Percentiles rank a stretch among this genome's conserved stretches.
These are phyloP conservation scores for Brevimyrus niger DNA, from an alignment of 2,113 vertebrate species.

Conservation along the genomic window DNA sequence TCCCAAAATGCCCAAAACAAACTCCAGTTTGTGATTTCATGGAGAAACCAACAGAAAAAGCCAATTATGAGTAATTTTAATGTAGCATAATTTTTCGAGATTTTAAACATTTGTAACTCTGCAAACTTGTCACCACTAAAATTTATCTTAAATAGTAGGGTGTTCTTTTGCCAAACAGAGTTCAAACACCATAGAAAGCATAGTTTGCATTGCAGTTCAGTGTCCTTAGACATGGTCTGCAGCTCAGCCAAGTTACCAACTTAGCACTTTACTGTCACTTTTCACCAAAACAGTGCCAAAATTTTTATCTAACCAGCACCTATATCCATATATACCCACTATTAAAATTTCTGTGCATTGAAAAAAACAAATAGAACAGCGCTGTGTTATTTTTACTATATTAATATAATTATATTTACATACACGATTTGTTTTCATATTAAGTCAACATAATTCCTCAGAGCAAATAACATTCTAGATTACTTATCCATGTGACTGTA, in stretches of 20 bases:
- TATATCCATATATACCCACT: neutral
- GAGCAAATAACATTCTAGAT: neutral
- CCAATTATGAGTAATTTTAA: neutral
- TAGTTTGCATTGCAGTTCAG: neutral
- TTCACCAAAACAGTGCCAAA: neutral
- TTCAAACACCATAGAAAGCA: neutral
- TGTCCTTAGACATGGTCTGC: neutral
- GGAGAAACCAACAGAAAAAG: neutral
- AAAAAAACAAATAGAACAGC: neutral
- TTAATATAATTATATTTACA: neutral
- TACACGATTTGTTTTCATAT: neutral
- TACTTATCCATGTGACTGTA: neutral
- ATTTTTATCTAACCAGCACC: neutral
- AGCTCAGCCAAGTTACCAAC: neutral
- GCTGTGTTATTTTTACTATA: neutral
- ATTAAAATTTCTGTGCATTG: neutral
- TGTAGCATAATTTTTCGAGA: neutral
- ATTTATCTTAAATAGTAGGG: neutral
- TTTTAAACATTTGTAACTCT: neutral
- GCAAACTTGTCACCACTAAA: neutral
- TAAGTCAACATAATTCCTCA: neutral
- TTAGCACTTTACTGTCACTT: neutral
- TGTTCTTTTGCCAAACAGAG: neutral
- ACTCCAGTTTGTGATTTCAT: neutral
- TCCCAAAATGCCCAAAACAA: neutral